phyloP scores from a whole-genome alignment of 2,888 invertebrate genomes.

The Tachina grossa region DNA sequence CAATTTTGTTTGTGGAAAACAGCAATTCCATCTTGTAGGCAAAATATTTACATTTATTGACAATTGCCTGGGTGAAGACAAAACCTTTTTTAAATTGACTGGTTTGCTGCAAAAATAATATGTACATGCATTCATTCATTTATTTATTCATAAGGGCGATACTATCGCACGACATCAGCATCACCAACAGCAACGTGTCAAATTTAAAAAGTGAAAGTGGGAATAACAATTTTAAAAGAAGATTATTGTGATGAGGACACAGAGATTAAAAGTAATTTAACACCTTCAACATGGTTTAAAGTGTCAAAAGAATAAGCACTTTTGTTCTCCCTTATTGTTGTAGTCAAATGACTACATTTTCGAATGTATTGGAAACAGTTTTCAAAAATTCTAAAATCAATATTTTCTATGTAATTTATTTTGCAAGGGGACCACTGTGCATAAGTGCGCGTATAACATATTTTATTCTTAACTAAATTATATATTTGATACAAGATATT shows the following conservation, averaged over 20 bases:
- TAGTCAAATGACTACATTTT: slow-evolving; percentile 3
- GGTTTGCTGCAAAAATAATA: slow-evolving; percentile 24
- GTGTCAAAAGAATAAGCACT: slow-evolving; percentile 41
- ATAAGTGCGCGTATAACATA: too few relatives aligned
- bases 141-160: slow-evolving; percentile 53
- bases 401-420: background rate
- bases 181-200: slow-evolving; percentile 44
- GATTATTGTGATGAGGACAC: slow-evolving; percentile 57
- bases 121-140: slow-evolving; percentile 12
- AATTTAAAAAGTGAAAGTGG: slow-evolving; percentile 36
- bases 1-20: slow-evolving; percentile 61
- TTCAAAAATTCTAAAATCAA: background rate
- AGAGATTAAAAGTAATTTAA: slow-evolving; percentile 70
- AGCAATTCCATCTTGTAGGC: slow-evolving; percentile 57
- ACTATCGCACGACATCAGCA: slow-evolving; percentile 44
- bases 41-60: slow-evolving; percentile 70
- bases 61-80: slow-evolving; percentile 58
- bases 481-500: too few relatives aligned
- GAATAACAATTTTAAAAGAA: slow-evolving; percentile 48
- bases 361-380: slow-evolving; percentile 33
- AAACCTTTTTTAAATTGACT: slow-evolving; percentile 18
- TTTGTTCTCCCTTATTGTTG: slow-evolving; percentile 8
- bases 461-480: too few relatives aligned
- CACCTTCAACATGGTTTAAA: slow-evolving; percentile 60
- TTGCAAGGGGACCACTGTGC: background rate